These are phyloP conservation scores for Danio aesculapii DNA, from an alignment of 2,797 vertebrate species.

Conservation along the genomic window DNA sequence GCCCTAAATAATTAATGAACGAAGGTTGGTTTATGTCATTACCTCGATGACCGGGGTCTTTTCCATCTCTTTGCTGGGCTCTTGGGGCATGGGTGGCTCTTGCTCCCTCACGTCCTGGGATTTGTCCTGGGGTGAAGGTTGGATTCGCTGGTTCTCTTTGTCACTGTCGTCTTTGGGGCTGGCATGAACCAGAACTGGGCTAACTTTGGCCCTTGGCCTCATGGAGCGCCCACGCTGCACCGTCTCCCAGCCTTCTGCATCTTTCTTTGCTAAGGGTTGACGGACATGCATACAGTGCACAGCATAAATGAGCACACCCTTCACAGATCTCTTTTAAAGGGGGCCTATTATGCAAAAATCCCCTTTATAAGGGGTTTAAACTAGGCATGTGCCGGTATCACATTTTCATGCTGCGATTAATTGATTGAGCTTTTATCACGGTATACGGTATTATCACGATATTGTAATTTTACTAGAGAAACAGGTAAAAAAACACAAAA, in stretches of 20 bases:
- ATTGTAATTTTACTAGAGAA: too few species aligned
- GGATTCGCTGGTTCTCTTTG: constrained; percentile 80
- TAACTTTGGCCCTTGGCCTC: constrained; percentile 87
- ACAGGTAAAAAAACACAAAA: too few species aligned
- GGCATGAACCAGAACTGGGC: constrained; percentile 71
- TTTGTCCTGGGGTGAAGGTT: constrained; percentile 61
- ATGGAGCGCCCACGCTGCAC: constrained; percentile 96
- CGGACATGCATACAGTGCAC: neutral
- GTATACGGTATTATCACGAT: too few species aligned
- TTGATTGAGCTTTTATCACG: too few species aligned
- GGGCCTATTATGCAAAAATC: too few species aligned
- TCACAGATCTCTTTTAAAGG: too few species aligned
- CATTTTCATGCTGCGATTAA: too few species aligned
- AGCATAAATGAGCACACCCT: too few species aligned
- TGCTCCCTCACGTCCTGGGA: constrained; percentile 61
- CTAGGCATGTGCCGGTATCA: too few species aligned
- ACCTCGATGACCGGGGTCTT: constrained; percentile 77
- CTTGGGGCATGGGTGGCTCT: constrained; percentile 60
- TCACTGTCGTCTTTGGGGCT: constrained; percentile 81
- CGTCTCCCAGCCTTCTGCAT: constrained; percentile 96
- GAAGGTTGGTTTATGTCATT: constrained; percentile 69
- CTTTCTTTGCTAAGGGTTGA: constrained; percentile 83
- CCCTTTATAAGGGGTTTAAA: too few species aligned
- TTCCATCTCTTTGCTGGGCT: constrained; percentile 62
- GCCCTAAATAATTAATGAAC: constrained; percentile 75